Conservation (phyloP, 2,113 vertebrate species). For the Pterocles gutturalis region DNA sequence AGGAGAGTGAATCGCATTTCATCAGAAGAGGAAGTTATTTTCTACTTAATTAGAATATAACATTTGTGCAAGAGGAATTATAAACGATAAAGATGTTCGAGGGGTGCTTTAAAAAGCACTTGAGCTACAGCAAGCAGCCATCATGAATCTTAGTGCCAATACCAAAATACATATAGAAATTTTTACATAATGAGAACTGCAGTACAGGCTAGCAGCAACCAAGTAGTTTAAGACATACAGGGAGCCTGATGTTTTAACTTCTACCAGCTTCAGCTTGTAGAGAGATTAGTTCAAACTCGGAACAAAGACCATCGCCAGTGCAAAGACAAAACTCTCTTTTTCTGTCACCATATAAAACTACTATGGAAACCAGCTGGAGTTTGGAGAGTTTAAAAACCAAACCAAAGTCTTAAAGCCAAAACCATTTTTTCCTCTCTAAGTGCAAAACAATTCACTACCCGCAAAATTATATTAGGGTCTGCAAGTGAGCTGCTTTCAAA, state of each 20-base stretch:
- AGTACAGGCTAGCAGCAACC: background rate
- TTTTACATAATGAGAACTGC: background rate
- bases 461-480: background rate
- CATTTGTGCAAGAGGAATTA: background rate
- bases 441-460: background rate
- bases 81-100: background rate
- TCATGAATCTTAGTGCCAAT: background rate
- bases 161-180: background rate
- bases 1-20: background rate
- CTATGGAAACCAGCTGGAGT: background rate
- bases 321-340: background rate
- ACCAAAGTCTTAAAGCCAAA: background rate
- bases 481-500: background rate
- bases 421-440: background rate
- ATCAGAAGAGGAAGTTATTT: conserved; percentile 15
- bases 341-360: background rate
- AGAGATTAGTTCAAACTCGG: background rate
- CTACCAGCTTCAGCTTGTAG: background rate
- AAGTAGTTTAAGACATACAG: background rate
- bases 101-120: background rate
- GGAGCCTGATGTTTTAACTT: background rate
- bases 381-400: background rate
- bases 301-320: background rate
- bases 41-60: background rate
- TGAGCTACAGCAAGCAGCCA: background rate